Evolutionary conservation across 64 coral and sea anemone species (phyloP).

Genomic region (Platygyra sinensis): DNA sequence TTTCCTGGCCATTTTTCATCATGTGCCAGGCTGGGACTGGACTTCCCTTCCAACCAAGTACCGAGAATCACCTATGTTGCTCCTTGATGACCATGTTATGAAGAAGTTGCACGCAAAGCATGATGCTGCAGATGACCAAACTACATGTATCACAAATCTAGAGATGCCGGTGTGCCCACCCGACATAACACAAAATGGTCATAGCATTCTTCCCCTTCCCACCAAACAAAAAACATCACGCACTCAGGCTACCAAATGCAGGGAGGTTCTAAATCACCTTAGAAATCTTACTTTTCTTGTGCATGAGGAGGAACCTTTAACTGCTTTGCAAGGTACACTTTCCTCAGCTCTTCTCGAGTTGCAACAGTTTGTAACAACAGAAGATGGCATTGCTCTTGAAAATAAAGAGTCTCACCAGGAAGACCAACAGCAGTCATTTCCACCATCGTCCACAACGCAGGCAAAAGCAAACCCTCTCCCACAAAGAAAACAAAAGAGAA

Average conservation of each 20-base stretch:
- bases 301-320: slow-evolving; percentile 30
- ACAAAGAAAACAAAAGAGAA: slow-evolving; percentile 22
- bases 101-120: not conserved
- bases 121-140: slow-evolving; percentile 5
- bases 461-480: slow-evolving; percentile 50
- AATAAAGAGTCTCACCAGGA: slow-evolving; percentile 2
- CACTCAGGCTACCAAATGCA: slow-evolving; percentile 33
- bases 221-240: slow-evolving; percentile 16
- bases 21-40: slow-evolving; percentile 24
- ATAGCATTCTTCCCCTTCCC: slow-evolving; percentile 19
- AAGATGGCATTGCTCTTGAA: slow-evolving; percentile 56
- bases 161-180: not conserved
- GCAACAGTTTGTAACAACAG: slow-evolving; percentile 19
- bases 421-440: slow-evolving; percentile 10
- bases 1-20: slow-evolving; percentile 49
- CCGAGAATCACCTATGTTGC: slow-evolving; percentile 48
- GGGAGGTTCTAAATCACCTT: slow-evolving; percentile 48
- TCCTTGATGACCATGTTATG: slow-evolving; percentile 50
- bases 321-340: slow-evolving; percentile 10
- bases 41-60: slow-evolving; percentile 1
- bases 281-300: slow-evolving; percentile 37
- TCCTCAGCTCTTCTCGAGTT: slow-evolving; percentile 31
- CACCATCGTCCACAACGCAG: slow-evolving; percentile 7
- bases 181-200: not conserved
- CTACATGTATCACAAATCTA: not conserved